Evolutionary conservation across 2,113 vertebrate species (phyloP).

Genomic region (Menidia beryllina): DNA sequence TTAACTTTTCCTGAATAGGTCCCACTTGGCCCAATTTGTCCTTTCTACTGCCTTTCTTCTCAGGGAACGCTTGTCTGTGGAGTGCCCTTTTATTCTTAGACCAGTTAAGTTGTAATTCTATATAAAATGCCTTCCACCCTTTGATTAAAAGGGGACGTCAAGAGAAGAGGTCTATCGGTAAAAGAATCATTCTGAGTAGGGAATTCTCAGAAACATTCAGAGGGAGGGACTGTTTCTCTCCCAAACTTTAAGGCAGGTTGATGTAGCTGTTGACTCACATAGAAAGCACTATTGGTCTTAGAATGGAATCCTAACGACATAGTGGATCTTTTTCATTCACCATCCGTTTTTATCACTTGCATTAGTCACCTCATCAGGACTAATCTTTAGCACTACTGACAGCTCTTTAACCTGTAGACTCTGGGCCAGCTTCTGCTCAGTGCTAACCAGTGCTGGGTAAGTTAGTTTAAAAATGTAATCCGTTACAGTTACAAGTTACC

Average conservation of each 20-base stretch:
- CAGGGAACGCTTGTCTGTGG: slow-evolving; percentile 54
- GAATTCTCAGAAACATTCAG: too few species aligned
- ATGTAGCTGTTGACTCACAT: background rate
- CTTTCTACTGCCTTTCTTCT: slow-evolving; percentile 32
- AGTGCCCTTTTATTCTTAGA: slow-evolving; percentile 48
- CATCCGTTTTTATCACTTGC: background rate
- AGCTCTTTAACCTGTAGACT: background rate
- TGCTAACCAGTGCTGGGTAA: too few species aligned
- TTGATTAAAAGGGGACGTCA: slow-evolving; percentile 41
- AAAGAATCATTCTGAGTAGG: slow-evolving; percentile 7
- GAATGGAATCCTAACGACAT: background rate
- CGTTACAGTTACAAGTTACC: too few species aligned
- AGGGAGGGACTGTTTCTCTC: too few species aligned
- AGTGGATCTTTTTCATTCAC: background rate
- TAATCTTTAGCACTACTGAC: background rate
- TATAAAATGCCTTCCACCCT: slow-evolving; percentile 39
- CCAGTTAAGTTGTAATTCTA: background rate
- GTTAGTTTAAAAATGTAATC: too few species aligned
- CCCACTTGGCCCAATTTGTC: slow-evolving; percentile 35
- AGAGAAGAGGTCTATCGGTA: slow-evolving; percentile 30
- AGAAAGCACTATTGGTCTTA: too few species aligned
- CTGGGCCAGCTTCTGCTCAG: background rate
- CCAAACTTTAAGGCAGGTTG: background rate
- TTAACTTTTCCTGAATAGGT: slow-evolving; percentile 59
- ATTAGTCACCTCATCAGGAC: background rate